Evolutionary conservation across 2,113 vertebrate genomes (phyloP), one percentile per base, ranked within the genome.

Genomic region (Menidia beryllina): DNA sequence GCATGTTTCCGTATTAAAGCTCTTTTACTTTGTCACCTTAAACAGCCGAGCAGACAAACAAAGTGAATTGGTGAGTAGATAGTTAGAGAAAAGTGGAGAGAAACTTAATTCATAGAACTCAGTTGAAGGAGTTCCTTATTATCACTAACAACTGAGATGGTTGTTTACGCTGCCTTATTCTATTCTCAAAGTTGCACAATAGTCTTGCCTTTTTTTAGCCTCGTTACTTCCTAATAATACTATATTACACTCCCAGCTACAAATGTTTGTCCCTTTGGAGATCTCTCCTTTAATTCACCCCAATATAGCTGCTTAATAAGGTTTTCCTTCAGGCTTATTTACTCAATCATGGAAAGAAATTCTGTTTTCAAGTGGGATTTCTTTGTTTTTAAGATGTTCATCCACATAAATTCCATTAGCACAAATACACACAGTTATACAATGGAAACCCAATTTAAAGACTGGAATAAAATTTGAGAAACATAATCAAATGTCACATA

Each of bases 281-380:
- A 45, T 52, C 34, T 61, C 56, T 68, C 10, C 39, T 69, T 65
- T 84, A 79, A 81, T 74, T 77, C 51, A 12, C 15, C 85, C 62
- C 74, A 75, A 88, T 77, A 83, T 79, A 85, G 81, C 59, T 49
- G n/a, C 65, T 77, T 74, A 76, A 76, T 71, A 56, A 63, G 61
- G 41, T 79, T 84, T 84, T 69, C 78, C 78, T 82, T 56, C 66
- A 69, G 72, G 60, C 68, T 84, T 81, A 67, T 84, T 79, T 81
- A 77, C 58, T 75, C 81, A 79, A 83, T 86, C 57, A 80, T 25
- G 55, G 34, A 60, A 77, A 64, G 23, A 50, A 69, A 53, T 26
- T 24, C 9, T 49, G 34, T 50, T 62, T 51, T 81, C 58, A 41
- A 61, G 68, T 50, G 80, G 41, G 48, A 41, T 69, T 72, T 38